Base-by-base conservation (phyloP, 2,888 invertebrate species). In the Nysson spinosus region DNA sequence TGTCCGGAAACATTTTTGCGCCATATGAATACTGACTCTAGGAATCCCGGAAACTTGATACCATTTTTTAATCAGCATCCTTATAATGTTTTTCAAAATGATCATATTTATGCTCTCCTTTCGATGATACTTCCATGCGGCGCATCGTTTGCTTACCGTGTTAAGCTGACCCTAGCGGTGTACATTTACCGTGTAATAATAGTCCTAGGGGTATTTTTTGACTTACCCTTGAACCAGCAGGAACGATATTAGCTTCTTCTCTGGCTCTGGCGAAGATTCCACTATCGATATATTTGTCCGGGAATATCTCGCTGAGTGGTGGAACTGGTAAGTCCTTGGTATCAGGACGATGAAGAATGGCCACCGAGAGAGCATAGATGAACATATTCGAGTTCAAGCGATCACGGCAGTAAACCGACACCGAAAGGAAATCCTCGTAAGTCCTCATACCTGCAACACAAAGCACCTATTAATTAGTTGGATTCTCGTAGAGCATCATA, bases 271-370 rank as follows among this genome's bases (percentile, higher is more conserved):
- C 88, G 82, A 95, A 92, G 1, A 93, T 90, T 30, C 92, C 91
- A 6, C 94, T 91, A 77, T 95, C 94, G 78, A 96, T 88, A 86
- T 94, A 96, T 86, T 94, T 94, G 81, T 93, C 93, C 0, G 96
- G 96, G 85, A 96, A 95, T 0, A 92, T 89, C 85, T 95, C 93
- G 30, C 92, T 91, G 69, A 96, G 91, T 0, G 94, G 91, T 0
- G 95, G 95, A 40, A 94, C 85, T 44, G 90, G 89, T 14, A 95
- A 79, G 39, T 92, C 90, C 78, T 91, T 91, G 1, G 94, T 93
- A 82, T 95, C 94, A 0, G 87, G 85, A 5, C 94, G 91, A 88
- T 95, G 94, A 77, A 94, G 89, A 14, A 95, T 86, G 0, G 94
- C 93, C 4, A 95, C 94, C 0, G 94, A 92, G 32, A 92, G 90